Conservation (phyloP, 2,113 vertebrate species). For the Danio rerio region DNA sequence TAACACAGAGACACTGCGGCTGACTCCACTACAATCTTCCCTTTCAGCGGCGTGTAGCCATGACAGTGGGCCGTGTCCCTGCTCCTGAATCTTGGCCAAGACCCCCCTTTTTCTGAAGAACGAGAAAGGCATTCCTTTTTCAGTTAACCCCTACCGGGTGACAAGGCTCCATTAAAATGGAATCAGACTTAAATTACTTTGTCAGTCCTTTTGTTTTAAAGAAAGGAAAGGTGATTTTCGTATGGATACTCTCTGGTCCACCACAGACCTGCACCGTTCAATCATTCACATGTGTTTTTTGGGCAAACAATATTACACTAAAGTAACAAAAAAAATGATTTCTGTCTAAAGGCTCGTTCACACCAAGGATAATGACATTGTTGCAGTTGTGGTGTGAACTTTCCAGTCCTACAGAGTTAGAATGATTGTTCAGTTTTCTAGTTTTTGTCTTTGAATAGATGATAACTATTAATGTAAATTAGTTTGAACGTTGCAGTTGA, state of each 20-base stretch:
- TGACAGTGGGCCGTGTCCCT: constrained; percentile 51
- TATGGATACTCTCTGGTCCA: background rate
- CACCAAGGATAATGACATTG: background rate
- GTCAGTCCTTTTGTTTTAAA: constrained; percentile 52
- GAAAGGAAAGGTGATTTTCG: constrained; percentile 29
- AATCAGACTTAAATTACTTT: constrained; percentile 54
- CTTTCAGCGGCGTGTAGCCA: constrained; percentile 50
- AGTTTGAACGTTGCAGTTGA: no score
- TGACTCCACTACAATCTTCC: constrained; percentile 43
- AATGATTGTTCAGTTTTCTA: no score
- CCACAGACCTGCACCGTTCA: background rate
- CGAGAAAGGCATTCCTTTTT: constrained; percentile 57
- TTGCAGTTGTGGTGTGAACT: background rate
- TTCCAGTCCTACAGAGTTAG: background rate
- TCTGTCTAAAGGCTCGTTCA: background rate
- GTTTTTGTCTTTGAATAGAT: no score
- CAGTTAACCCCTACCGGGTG: constrained; percentile 53
- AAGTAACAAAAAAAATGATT: background rate
- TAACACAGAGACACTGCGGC: constrained; percentile 37
- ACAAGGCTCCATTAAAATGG: constrained; percentile 55
- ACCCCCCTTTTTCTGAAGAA: constrained; percentile 49
- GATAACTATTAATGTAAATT: no score
- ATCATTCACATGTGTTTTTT: background rate
- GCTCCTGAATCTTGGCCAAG: constrained; percentile 52
- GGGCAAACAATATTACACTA: background rate